Conservation (phyloP, 1,140 invertebrate genomes). For the Camponotus vicinus region DNA sequence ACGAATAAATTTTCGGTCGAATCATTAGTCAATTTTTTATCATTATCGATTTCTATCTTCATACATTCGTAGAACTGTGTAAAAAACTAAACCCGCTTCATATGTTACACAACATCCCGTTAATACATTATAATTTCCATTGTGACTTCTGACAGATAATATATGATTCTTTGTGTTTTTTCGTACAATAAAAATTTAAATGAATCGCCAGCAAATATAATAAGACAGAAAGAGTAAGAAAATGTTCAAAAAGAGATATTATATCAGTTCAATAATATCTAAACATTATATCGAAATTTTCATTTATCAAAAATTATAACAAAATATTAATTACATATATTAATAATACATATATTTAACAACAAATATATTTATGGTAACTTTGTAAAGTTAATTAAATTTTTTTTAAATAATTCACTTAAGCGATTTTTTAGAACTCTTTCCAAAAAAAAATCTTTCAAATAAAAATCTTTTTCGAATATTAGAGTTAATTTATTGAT, state of each 20-base stretch:
- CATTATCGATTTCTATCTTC: background rate
- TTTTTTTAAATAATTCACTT: background rate
- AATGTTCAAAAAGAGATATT: background rate
- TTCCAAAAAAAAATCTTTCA: background rate
- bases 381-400: background rate
- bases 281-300: background rate
- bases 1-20: conserved; percentile 3
- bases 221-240: too few species aligned
- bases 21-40: background rate
- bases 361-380: background rate
- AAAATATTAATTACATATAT: background rate
- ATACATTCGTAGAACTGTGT: background rate
- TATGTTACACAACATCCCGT: background rate
- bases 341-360: background rate
- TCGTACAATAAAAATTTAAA: background rate
- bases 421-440: background rate
- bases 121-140: background rate
- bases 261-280: background rate
- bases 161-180: background rate
- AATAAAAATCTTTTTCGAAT: background rate
- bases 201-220: background rate
- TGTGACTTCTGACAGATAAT: background rate
- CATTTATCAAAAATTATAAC: too few species aligned
- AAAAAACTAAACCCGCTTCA: background rate
- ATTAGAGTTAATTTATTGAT: background rate